These are phyloP conservation scores for Rhabdophis nuchalis DNA, from an alignment of 2,797 vertebrate species.

Conservation along the genomic window DNA sequence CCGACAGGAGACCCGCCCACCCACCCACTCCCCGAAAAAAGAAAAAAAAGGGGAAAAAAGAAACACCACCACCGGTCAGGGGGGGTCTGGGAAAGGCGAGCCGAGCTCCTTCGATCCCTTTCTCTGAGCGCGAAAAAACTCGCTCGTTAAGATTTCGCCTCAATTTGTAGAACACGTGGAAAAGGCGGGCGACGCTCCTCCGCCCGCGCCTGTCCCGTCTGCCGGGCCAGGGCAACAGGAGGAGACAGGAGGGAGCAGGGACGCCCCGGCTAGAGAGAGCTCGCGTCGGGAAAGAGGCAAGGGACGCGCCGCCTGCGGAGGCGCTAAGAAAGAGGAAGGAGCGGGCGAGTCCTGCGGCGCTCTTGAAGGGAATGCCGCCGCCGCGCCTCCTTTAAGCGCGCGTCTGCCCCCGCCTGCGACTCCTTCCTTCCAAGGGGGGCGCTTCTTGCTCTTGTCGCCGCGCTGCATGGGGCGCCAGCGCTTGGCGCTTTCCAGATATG, in stretches of 20 bases:
- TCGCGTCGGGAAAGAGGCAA: not conserved
- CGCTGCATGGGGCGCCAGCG: conserved; percentile 20
- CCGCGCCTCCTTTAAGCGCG: not conserved
- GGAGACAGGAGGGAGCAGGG: conserved; percentile 33
- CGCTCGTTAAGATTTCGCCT: not conserved
- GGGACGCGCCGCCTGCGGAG: not conserved
- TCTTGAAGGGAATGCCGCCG: conserved; percentile 15
- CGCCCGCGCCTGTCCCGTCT: not conserved
- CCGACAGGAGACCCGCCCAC: not conserved
- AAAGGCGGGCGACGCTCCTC: not conserved
- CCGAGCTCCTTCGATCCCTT: not conserved
- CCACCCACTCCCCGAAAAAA: not conserved
- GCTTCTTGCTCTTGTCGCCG: conserved; percentile 37
- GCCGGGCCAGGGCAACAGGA: not conserved
- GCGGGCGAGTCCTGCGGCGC: not conserved
- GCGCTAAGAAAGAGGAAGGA: not conserved
- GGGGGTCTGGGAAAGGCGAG: not conserved
- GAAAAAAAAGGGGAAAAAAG: too few species aligned
- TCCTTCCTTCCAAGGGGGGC: conserved; percentile 54
- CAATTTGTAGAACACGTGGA: not conserved
- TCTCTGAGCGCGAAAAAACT: not conserved
- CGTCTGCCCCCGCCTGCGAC: conserved; percentile 33
- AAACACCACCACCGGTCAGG: not conserved
- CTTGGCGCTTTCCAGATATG: conserved; percentile 33
- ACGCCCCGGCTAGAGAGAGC: not conserved